A percentile compares a stretch with the other conserved stretches of the same genome.
Conservation (phyloP, 2,113 vertebrate genomes). For the Zeus faber region DNA sequence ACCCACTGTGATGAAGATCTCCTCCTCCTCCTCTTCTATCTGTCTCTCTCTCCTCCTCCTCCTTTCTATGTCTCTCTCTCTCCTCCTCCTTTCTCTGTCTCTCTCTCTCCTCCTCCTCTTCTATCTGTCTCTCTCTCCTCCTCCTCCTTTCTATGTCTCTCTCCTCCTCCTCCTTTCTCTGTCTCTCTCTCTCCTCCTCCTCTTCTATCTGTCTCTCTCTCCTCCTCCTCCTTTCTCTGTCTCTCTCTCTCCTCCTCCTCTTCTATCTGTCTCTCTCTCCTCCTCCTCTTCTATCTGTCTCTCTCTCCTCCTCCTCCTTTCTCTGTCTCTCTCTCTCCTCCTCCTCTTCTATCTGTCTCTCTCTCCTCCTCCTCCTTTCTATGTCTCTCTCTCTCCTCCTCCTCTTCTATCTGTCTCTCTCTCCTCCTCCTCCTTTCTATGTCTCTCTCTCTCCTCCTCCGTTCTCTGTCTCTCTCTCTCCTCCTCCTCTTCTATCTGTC, state of each 20-base stretch:
- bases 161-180: not conserved
- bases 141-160: not conserved
- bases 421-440: not conserved
- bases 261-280: not conserved
- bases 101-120: not conserved
- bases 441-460: not conserved
- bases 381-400: not conserved
- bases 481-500: no score
- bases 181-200: not conserved
- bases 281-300: not conserved
- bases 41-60: no score
- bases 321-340: not conserved
- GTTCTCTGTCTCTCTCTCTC: not conserved
- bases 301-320: not conserved
- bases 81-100: not conserved
- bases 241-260: not conserved
- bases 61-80: not conserved
- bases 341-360: not conserved
- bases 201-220: not conserved
- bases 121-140: not conserved
- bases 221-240: not conserved
- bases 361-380: not conserved
- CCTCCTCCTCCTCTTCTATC: no score
- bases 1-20: no score
- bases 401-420: not conserved